Conservation (phyloP, 2,888 invertebrate species). For the Drosophila paracracens region DNA sequence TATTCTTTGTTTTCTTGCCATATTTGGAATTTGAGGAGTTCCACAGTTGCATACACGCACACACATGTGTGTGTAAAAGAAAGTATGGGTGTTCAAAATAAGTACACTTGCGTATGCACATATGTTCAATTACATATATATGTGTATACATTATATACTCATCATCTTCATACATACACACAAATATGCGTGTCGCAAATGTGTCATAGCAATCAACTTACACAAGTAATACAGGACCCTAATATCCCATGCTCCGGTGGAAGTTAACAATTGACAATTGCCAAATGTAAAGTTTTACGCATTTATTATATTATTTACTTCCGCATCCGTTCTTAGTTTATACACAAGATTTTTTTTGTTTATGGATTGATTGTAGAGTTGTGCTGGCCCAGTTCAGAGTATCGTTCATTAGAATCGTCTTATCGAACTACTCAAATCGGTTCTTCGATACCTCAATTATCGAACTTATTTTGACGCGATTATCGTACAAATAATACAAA, state of each 20-base stretch:
- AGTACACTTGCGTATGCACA: slow-evolving; percentile 30
- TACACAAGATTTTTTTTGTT: slow-evolving; percentile 69
- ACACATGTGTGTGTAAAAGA: slow-evolving; percentile 1
- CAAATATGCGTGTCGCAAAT: slow-evolving; percentile 35
- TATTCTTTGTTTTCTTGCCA: slow-evolving; percentile 4
- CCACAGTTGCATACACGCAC: not conserved
- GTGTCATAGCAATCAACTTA: slow-evolving; percentile 55
- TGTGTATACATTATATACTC: slow-evolving; percentile 23
- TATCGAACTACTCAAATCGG: slow-evolving; percentile 36
- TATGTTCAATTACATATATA: slow-evolving; percentile 37
- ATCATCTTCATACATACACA: slow-evolving; percentile 16
- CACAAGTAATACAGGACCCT: slow-evolving; percentile 22
- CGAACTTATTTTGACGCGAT: not conserved
- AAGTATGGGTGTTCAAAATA: slow-evolving; percentile 14
- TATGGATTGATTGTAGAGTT: slow-evolving; percentile 65
- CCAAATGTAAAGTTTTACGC: slow-evolving; percentile 16
- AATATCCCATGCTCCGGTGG: slow-evolving; percentile 50
- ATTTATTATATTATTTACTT: slow-evolving; percentile 43
- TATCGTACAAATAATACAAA: not conserved
- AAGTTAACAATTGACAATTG: slow-evolving; percentile 24
- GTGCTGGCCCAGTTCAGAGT: slow-evolving; percentile 47
- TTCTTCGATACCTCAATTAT: slow-evolving; percentile 3
- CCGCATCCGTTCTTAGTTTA: slow-evolving; percentile 53
- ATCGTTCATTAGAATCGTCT: slow-evolving; percentile 22
- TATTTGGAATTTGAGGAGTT: slow-evolving; percentile 6